Evolutionary conservation across 2,113 vertebrate genomes (phyloP).

Genomic region (Peucedramus taeniatus): DNA sequence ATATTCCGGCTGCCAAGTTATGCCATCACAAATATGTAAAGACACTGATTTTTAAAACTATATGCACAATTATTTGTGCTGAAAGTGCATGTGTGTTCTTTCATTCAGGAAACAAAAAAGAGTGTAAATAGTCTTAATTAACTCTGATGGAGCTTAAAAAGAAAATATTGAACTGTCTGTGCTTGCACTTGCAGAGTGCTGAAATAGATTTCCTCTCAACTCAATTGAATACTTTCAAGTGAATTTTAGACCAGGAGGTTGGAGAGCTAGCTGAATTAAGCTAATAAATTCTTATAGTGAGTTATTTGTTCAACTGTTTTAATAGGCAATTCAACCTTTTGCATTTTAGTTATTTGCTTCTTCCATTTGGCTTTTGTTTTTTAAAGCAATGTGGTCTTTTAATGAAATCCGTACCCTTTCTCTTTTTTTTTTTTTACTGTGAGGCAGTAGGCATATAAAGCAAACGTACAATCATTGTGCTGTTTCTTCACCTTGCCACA

Average conservation of each 20-base stretch:
- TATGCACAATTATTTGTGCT: not conserved
- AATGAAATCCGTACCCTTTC: not conserved
- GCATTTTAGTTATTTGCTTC: not conserved
- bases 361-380: not conserved
- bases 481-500: not conserved
- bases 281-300: not conserved
- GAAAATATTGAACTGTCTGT: slow-evolving; percentile 21
- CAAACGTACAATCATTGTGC: not conserved
- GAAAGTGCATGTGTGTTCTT: not conserved
- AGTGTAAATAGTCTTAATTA: not conserved
- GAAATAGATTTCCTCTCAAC: not conserved
- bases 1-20: slow-evolving; percentile 11
- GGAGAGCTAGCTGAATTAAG: not conserved
- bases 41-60: not conserved
- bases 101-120: not conserved
- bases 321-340: not conserved
- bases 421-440: not conserved
- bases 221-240: not conserved
- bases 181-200: not conserved
- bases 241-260: not conserved
- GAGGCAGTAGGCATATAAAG: not conserved
- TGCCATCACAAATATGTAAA: not conserved
- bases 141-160: not conserved
- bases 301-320: not conserved
- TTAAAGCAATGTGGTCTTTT: not conserved